These are phyloP conservation scores for Litocranius walleri DNA, from an alignment of 2,113 vertebrate species.

Conservation along the genomic window DNA sequence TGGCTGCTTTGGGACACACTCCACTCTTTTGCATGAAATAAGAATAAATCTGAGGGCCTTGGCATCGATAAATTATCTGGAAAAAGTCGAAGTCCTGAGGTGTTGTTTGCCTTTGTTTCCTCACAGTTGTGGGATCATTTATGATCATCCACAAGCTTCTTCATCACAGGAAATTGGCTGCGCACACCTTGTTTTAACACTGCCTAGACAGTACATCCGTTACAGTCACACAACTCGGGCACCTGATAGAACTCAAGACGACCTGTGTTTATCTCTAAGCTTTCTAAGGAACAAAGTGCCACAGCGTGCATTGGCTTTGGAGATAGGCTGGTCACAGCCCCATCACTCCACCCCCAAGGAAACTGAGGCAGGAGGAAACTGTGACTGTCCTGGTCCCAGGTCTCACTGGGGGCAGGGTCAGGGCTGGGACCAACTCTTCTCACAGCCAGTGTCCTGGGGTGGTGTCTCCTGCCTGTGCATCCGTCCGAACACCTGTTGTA, in stretches of 20 bases:
- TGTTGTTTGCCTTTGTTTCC: neutral
- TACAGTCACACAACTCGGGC: neutral
- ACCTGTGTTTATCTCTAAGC: rapidly evolving
- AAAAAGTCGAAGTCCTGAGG: neutral
- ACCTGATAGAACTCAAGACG: neutral
- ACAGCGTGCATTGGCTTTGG: rapidly evolving
- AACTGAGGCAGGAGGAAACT: neutral
- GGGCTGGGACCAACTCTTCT: neutral
- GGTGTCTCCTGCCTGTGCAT: neutral
- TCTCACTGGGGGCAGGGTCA: neutral
- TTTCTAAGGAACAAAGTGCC: neutral
- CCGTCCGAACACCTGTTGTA: rapidly evolving
- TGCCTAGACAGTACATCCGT: neutral
- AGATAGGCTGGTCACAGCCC: neutral
- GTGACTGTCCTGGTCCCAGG: neutral
- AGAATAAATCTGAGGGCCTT: neutral
- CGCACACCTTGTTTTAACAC: neutral
- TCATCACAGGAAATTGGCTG: neutral
- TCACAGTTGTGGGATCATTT: neutral
- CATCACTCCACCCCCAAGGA: neutral
- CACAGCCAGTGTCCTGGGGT: rapidly evolving
- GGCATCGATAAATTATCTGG: neutral
- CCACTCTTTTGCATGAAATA: neutral
- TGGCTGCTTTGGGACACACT: rapidly evolving
- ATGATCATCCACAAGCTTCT: neutral